phyloP scores from a whole-genome alignment of 2,888 invertebrate species.

The Flabesymbios commensalis region DNA sequence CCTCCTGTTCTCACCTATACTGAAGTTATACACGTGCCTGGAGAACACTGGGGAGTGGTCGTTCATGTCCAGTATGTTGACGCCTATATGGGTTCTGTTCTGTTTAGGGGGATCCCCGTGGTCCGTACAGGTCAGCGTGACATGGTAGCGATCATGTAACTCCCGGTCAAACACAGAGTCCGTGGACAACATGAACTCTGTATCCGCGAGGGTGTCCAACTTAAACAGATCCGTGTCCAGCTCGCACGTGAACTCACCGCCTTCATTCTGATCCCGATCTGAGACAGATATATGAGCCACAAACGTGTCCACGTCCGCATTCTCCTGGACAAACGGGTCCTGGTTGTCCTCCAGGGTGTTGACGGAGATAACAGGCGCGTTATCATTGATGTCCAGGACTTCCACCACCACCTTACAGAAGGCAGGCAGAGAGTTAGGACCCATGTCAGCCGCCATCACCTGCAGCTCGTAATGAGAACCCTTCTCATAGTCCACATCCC shows the following conservation, averaged over 20 bases:
- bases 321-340: constrained; percentile 12
- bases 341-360: constrained; percentile 5
- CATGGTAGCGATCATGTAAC: not conserved
- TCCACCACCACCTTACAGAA: constrained; percentile 24
- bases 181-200: constrained; percentile 10
- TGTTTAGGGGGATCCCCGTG: constrained; percentile 2
- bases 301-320: constrained; percentile 10
- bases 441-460: constrained; percentile 29
- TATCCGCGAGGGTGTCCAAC: not conserved
- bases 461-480: constrained; percentile 22
- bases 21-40: constrained; percentile 65
- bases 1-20: constrained; percentile 22
- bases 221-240: constrained; percentile 10
- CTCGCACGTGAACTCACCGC: constrained; percentile 13
- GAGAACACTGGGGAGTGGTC: constrained; percentile 26
- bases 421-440: constrained; percentile 22
- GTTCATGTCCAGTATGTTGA: constrained; percentile 18
- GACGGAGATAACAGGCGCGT: constrained; percentile 14
- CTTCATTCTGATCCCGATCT: constrained; percentile 7
- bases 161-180: constrained; percentile 13
- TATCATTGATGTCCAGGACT: constrained; percentile 22
- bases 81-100: not conserved
- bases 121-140: constrained; percentile 8
- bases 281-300: constrained; percentile 15
- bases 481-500: constrained; percentile 30